A percentile compares a stretch with the other conserved stretches of the same genome.
Conservation (phyloP, 1,140 invertebrate genomes). For the Anastatus disparis region DNA sequence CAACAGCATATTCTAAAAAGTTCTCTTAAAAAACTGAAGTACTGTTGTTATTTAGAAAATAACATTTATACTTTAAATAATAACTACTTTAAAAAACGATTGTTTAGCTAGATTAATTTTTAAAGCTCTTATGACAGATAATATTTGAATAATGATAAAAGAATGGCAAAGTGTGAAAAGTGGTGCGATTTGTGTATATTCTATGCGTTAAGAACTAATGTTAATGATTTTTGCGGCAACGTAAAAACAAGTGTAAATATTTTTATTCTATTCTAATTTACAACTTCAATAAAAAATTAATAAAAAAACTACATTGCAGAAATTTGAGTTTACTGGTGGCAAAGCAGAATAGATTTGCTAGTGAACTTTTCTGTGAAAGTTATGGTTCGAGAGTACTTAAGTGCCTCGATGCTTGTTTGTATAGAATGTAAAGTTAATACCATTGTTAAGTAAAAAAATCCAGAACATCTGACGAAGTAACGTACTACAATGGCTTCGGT, state of each 20-base stretch:
- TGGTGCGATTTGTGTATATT: conserved; percentile 41
- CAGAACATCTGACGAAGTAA: conserved; percentile 19
- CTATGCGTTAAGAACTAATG: conserved; percentile 38
- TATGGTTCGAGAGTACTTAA: conserved; percentile 26
- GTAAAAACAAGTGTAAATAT: conserved; percentile 39
- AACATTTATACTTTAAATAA: conserved; percentile 23
- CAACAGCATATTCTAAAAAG: conserved; percentile 35
- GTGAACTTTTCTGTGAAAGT: conserved; percentile 39
- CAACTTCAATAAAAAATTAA: conserved; percentile 38
- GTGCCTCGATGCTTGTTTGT: conserved; percentile 38
- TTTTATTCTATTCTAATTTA: conserved; percentile 42
- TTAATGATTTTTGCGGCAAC: conserved; percentile 38
- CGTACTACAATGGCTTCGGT: conserved; percentile 34
- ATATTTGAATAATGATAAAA: conserved; percentile 27
- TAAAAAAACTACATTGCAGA: conserved; percentile 16
- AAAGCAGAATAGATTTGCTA: conserved; percentile 40
- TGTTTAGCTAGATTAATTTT: conserved; percentile 25
- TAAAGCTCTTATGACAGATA: conserved; percentile 24
- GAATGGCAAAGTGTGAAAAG: conserved; percentile 23
- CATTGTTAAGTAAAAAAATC: conserved; percentile 16
- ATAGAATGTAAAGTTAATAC: conserved; percentile 40
- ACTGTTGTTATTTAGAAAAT: conserved; percentile 11
- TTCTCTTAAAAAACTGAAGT: conserved; percentile 23
- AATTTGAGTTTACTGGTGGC: conserved; percentile 37
- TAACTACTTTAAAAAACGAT: neutral